Evolutionary conservation across 1,140 invertebrate species (phyloP).

Genomic region (Eufriesea mexicana): DNA sequence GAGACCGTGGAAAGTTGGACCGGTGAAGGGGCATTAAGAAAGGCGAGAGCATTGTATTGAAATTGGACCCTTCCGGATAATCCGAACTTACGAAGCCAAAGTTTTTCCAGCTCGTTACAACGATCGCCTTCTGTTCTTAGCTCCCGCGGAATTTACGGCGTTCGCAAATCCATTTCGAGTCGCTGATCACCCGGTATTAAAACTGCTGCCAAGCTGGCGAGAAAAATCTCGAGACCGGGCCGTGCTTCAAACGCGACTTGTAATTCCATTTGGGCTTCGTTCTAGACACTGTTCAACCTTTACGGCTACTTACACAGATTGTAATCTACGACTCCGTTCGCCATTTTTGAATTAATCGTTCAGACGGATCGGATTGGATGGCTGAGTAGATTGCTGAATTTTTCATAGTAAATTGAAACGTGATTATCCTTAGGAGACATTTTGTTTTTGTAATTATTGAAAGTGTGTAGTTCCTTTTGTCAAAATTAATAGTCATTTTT

Average conservation of each 20-base stretch:
- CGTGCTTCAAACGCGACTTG: neutral
- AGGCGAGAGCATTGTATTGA: constrained; percentile 56
- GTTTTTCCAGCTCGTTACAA: constrained; percentile 59
- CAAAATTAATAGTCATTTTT: too few relatives aligned
- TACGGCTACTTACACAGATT: too few relatives aligned
- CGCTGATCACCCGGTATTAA: neutral
- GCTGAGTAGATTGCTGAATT: too few relatives aligned
- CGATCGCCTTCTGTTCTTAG: constrained; percentile 46
- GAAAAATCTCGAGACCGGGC: neutral
- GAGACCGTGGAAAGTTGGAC: constrained; percentile 14
- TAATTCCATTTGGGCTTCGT: neutral
- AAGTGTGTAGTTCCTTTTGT: too few relatives aligned
- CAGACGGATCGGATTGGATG: too few relatives aligned
- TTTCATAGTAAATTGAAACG: too few relatives aligned
- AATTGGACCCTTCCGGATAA: constrained; percentile 63
- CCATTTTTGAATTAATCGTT: too few relatives aligned
- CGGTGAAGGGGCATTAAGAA: constrained; percentile 45
- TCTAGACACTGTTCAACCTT: neutral
- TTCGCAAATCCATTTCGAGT: constrained; percentile 14
- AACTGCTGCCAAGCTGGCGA: neutral
- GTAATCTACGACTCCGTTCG: neutral
- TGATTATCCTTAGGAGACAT: too few relatives aligned
- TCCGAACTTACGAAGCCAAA: constrained; percentile 54
- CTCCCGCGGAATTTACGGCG: neutral
- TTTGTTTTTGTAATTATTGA: too few relatives aligned